phyloP scores from a whole-genome alignment of 1,140 invertebrate genomes.

The Tribolium madens region DNA sequence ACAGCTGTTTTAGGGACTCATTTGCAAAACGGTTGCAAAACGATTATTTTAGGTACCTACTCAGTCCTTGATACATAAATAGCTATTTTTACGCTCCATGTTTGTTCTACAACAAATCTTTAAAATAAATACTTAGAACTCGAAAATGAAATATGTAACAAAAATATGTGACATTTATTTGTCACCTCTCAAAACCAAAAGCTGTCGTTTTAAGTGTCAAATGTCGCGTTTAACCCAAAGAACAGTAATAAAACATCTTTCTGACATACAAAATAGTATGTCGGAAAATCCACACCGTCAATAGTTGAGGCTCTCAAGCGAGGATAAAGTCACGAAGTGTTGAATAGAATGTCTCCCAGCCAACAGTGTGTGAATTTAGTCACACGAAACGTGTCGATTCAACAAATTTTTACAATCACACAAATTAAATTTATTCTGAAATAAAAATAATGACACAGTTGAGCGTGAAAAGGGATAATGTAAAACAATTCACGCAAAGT shows the following conservation, averaged over 20 bases:
- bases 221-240: background rate
- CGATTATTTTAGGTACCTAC: no score
- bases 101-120: no score
- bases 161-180: no score
- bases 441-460: constrained; percentile 9
- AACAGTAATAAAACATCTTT: constrained; percentile 12
- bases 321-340: constrained; percentile 35
- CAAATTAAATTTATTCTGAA: background rate
- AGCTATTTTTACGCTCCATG: no score
- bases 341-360: constrained; percentile 26
- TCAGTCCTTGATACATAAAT: no score
- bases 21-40: no score
- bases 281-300: constrained; percentile 21
- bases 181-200: constrained; percentile 1
- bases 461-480: constrained; percentile 5
- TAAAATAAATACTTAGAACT: background rate
- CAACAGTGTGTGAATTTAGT: constrained; percentile 35
- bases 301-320: constrained; percentile 20
- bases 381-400: constrained; percentile 30
- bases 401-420: no score
- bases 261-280: no score
- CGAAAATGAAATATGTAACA: background rate
- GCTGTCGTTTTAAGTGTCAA: background rate
- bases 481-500: constrained; percentile 21
- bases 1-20: no score